Percentiles rank a stretch among this genome's conserved stretches.
Conservation (phyloP, 2,113 vertebrate species). For the Tragelaphus imberbis region DNA sequence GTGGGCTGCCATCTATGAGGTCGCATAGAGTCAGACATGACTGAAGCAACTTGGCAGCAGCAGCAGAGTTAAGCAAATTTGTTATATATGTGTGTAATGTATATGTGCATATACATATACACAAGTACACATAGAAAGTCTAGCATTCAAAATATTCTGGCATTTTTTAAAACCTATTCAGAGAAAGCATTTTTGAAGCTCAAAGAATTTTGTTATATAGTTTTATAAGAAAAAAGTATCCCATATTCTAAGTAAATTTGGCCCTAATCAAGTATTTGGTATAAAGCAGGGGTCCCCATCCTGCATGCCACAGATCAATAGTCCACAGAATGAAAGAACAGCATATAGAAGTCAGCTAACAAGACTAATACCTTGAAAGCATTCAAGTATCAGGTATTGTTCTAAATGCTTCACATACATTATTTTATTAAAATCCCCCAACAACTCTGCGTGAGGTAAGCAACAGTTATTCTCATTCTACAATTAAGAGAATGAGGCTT, state of each 20-base stretch:
- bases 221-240: background rate
- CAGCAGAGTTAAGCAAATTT: background rate
- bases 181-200: background rate
- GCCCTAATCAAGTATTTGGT: background rate
- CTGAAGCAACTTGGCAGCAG: too few relatives aligned
- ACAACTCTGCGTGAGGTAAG: background rate
- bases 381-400: background rate
- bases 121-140: background rate
- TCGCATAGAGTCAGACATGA: fast-evolving
- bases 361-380: background rate
- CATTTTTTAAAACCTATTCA: background rate
- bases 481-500: background rate
- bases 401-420: background rate
- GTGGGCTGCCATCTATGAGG: too few relatives aligned
- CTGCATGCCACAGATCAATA: fast-evolving
- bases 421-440: background rate
- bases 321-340: background rate
- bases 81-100: background rate
- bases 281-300: background rate
- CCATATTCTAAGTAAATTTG: background rate
- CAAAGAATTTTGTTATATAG: background rate
- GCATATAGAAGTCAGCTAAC: background rate
- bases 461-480: background rate
- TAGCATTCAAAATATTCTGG: background rate
- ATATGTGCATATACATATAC: background rate